A percentile compares a stretch with the other conserved stretches of the same genome.
These are phyloP conservation scores for Rhea americana DNA, from an alignment of 2,113 vertebrate genomes.

Conservation along the genomic window DNA sequence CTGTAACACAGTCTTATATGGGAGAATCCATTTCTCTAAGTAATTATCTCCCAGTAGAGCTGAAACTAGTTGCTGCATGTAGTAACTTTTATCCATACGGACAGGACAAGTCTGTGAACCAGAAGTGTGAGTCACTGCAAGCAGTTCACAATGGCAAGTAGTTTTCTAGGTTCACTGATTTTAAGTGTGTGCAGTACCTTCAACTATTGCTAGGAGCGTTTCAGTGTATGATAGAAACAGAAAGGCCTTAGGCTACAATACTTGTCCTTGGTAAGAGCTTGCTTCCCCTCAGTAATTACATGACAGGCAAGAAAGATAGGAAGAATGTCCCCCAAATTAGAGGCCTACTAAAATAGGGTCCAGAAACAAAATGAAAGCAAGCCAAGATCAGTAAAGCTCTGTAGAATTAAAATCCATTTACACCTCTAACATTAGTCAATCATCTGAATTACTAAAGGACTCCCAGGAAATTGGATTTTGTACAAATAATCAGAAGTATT, in stretches of 20 bases:
- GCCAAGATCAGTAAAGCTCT: not conserved
- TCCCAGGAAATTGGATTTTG: not conserved
- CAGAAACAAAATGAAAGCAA: not conserved
- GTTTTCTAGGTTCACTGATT: not conserved
- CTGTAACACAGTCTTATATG: slow-evolving; percentile 11
- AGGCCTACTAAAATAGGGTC: not conserved
- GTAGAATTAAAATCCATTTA: not conserved
- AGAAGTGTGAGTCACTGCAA: slow-evolving; percentile 35
- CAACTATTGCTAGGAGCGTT: not conserved
- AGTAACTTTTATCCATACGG: not conserved
- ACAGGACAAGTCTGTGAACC: slow-evolving; percentile 24
- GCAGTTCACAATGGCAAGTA: slow-evolving; percentile 23
- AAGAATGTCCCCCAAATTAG: not conserved
- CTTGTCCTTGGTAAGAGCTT: not conserved
- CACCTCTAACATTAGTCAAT: not conserved
- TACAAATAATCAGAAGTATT: not conserved
- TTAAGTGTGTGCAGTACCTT: not conserved
- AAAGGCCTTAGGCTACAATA: not conserved
- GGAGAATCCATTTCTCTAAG: slow-evolving; percentile 26
- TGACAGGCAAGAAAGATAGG: not conserved
- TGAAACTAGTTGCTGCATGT: not conserved
- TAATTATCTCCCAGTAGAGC: not conserved
- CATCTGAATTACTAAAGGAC: not conserved
- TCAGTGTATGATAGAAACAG: not conserved
- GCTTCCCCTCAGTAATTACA: not conserved